phyloP scores from a whole-genome alignment of 2,797 vertebrate species.

The Martes flavigula region DNA sequence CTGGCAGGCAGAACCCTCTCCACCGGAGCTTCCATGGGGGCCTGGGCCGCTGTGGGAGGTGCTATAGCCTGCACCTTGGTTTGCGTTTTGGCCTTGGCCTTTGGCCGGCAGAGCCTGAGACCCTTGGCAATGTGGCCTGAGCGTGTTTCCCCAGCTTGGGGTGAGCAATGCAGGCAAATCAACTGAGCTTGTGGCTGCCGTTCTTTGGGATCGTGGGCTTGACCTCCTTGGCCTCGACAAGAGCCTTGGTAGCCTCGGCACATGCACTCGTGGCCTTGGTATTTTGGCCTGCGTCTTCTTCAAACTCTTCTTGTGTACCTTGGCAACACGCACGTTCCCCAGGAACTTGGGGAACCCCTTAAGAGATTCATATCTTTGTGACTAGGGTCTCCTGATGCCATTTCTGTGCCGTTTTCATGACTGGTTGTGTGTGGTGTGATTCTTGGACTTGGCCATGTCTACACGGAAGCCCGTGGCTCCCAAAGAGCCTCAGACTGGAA shows the following conservation, averaged over 20 bases:
- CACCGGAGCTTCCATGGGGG: neutral
- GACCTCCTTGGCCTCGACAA: neutral
- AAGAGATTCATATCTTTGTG: neutral
- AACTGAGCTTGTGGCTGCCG: neutral
- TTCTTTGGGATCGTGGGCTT: neutral
- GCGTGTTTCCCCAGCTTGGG: neutral
- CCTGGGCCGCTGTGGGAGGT: neutral
- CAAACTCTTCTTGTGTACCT: neutral
- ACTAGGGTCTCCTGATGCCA: neutral
- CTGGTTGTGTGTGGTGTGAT: neutral
- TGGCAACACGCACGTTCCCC: neutral
- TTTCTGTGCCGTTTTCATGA: neutral
- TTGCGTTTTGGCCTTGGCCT: neutral
- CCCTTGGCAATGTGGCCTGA: neutral
- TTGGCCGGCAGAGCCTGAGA: neutral
- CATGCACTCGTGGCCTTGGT: neutral
- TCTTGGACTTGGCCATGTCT: neutral
- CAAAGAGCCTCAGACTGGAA: neutral
- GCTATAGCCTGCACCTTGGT: too few relatives aligned
- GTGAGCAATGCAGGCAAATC: neutral
- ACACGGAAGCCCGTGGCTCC: neutral
- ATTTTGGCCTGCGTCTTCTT: neutral
- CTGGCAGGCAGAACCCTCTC: neutral
- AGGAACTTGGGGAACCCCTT: neutral
- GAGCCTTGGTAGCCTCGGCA: neutral